Percentiles rank a stretch among this genome's conserved stretches.
Conservation (phyloP, 2,113 vertebrate genomes). For the Ochotona princeps region DNA sequence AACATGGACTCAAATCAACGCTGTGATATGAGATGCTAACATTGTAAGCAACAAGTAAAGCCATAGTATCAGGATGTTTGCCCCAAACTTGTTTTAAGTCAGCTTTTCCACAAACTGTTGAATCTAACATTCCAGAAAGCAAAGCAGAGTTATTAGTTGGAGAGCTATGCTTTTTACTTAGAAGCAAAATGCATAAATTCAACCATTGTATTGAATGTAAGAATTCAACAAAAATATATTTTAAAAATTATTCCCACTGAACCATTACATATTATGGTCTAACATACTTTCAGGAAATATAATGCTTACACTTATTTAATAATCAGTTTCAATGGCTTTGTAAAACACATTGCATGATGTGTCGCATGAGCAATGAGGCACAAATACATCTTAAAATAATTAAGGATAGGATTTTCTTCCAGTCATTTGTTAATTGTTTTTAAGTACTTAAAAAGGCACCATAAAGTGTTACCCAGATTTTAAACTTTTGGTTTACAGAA, state of each 20-base stretch:
- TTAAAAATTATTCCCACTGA: constrained; percentile 48
- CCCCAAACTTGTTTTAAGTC: too few relatives aligned
- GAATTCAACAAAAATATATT: constrained; percentile 26
- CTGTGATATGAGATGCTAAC: too few relatives aligned
- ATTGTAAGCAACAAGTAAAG: too few relatives aligned
- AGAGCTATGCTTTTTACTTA: neutral
- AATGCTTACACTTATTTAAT: constrained; percentile 54
- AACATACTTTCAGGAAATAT: neutral
- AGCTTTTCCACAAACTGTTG: too few relatives aligned
- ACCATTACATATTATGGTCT: neutral
- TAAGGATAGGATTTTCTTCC: constrained; percentile 61
- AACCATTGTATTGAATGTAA: neutral
- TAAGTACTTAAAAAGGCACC: constrained; percentile 58
- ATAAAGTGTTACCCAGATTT: constrained; percentile 63
- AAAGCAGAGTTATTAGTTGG: neutral
- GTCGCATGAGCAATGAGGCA: neutral
- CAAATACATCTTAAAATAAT: constrained; percentile 68
- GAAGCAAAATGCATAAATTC: neutral
- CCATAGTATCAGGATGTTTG: too few relatives aligned
- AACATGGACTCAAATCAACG: too few relatives aligned
- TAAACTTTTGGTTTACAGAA: constrained; percentile 60
- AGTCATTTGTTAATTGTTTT: constrained; percentile 44
- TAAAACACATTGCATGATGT: constrained; percentile 38
- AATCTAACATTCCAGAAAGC: neutral
- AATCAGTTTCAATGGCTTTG: neutral